Evolutionary conservation across 2,113 vertebrate species (phyloP), one percentile per base, ranked within the genome.

Genomic region (Phainopepla nitens): DNA sequence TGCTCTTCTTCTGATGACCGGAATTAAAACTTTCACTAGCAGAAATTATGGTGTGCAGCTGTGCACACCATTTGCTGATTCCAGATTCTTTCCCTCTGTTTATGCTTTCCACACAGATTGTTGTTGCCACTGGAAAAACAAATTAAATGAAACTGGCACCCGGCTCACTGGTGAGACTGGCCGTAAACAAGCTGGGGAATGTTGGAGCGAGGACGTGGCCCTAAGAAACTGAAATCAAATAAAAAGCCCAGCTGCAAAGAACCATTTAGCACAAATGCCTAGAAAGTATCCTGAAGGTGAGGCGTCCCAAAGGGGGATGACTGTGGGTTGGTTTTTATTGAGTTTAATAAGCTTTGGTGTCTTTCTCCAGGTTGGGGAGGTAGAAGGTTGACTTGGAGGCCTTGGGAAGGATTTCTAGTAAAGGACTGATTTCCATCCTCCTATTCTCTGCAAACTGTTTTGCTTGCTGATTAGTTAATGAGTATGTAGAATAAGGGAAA

Each of bases 91-190:
- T 95, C 87, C 76, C 39, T 93, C 82, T 93, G 82, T 95, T 96
- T 97, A 88, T 95, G 79, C 93, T 94, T 94, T 97, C 87, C 94
- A 94, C 79, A 70, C 79, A 93, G 94, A 95, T 97, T 95, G 92
- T 97, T 96, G 72, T 93, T 97, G 94, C 95, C 96, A 88, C 93
- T 97, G 96, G 96, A 97, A 97, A 97, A 96, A 92, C 86, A 96
- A 94, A 97, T 95, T 91, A 91, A 97, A 97, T 93, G 28, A 72
- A 96, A 31, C 94, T 96, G 96, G 93, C 94, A 97, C 79, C 79
- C 15, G 0, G 49, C 76, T 96, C 78, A 15, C 87, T 91, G 73
- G 95, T 93, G 92, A 95, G 79, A 69, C 51, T 70, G 79, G 81
- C 91, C 20, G 11, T 96, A 96, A 97, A 96, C 89, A 96, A 89